A percentile compares a stretch with the other conserved stretches of the same genome.
These are phyloP conservation scores for Hassar affinis DNA, from an alignment of 2,113 vertebrate species.

Conservation along the genomic window DNA sequence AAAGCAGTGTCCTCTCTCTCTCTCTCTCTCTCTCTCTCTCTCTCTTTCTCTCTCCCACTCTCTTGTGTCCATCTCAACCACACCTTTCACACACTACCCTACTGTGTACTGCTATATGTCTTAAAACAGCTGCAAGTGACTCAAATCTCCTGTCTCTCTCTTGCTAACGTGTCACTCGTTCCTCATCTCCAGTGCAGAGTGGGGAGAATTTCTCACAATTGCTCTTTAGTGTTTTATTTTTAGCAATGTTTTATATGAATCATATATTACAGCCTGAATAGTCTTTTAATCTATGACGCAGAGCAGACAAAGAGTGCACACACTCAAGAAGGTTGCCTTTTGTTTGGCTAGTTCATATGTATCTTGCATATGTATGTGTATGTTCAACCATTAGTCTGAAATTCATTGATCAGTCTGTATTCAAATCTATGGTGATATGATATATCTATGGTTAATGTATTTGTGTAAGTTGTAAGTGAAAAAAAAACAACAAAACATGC, in stretches of 20 bases:
- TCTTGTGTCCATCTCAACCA: constrained; percentile 5
- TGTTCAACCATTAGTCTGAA: neutral
- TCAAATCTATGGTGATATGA: neutral
- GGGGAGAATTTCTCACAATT: constrained; percentile 18
- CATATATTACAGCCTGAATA: constrained; percentile 27
- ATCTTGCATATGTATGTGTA: constrained; percentile 6
- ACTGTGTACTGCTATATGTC: constrained; percentile 3
- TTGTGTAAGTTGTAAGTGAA: neutral
- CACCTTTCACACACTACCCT: constrained; percentile 22
- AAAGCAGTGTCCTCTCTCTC: neutral
- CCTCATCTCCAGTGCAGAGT: constrained; percentile 9
- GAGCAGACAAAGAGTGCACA: constrained; percentile 21
- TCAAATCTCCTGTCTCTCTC: constrained; percentile 24
- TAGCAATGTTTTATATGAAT: constrained; percentile 37
- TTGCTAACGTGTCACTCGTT: constrained; percentile 19
- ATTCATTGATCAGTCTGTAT: neutral
- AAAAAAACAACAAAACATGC: neutral
- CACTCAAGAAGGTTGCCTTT: constrained; percentile 12
- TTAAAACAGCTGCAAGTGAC: constrained; percentile 41
- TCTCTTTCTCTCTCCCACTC: no score
- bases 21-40: neutral
- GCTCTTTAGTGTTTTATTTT: neutral
- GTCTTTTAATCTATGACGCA: constrained; percentile 22
- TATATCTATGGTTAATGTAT: no score
- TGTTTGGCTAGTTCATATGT: constrained; percentile 6